Base-by-base conservation (phyloP, 2,888 invertebrate genomes). In the Cheilosia scutellata region DNA sequence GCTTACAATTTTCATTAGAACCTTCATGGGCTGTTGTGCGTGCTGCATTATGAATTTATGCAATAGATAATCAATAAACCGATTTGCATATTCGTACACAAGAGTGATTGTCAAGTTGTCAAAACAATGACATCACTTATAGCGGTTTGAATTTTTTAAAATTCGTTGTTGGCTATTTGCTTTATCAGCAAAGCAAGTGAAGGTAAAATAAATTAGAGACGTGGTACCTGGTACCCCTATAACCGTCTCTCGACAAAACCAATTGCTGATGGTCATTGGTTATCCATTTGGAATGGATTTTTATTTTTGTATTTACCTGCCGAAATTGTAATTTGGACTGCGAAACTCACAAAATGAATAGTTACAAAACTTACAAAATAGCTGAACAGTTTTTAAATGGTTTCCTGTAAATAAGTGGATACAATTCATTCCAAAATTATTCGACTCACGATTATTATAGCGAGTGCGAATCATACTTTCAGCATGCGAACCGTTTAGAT, bases 41-140 rank as follows among this genome's bases (percentile, higher is more conserved):
- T n/a, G 33, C 13, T 47, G 16, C 60, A n/a, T 62, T 62, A 51
- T 71, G 71, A 82, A 77, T 77, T 77, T 72, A 66, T 77, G 77
- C 66, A 82, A 82, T 37, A 33, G 60, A 60, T 63, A 76, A 63
- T 63, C 25, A 37, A 68, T 47, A 27, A 31, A 53, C 42, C 40
- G 27, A 71, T 82, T 72, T 66, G 77, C 70, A 82, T 82, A 60
- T 9, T 20, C 20, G 20, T 20, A 37, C 51, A 53, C 62, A 75
- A 51, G 44, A 44, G 16, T 11, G 20, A 4, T 13, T 42, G 13
- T 33, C 53, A 31, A 63, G 63, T n/a, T 31, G 72, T 20, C 29
- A 47, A 25, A 57, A 25, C 57, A 55, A 74, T 33, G 63, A 31
- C 53, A 72, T 62, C 47, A 16, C n/a, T 44, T 44, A 37, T 37